Conservation (phyloP, 1,140 invertebrate genomes). For the Drosophila murphyi region DNA sequence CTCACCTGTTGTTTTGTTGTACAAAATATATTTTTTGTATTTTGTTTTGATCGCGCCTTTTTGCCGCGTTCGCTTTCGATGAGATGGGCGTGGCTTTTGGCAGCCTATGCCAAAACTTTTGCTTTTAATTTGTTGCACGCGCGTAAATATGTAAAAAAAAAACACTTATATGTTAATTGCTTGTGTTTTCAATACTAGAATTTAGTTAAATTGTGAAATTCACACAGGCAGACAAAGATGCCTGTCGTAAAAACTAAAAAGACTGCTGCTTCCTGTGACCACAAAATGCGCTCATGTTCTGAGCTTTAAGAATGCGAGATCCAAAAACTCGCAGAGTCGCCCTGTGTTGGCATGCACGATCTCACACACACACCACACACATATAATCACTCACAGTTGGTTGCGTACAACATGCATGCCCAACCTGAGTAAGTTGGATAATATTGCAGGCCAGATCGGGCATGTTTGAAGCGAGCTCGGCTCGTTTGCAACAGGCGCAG, state of each 20-base stretch:
- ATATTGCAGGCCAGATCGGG: slow-evolving; percentile 28
- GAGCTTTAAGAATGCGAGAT: slow-evolving; percentile 13
- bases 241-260: slow-evolving; percentile 30
- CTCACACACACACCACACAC: slow-evolving; percentile 1
- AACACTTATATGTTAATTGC: not conserved
- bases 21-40: slow-evolving; percentile 47
- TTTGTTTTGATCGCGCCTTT: slow-evolving; percentile 66
- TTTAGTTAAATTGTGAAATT: slow-evolving; percentile 54
- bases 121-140: not conserved
- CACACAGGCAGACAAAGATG: not conserved
- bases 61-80: not conserved
- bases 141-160: not conserved
- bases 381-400: not conserved
- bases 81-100: not conserved
- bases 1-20: slow-evolving; percentile 1
- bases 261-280: slow-evolving; percentile 40
- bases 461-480: slow-evolving; percentile 40
- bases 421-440: slow-evolving; percentile 2
- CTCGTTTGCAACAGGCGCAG: slow-evolving; percentile 23
- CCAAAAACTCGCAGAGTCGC: slow-evolving; percentile 16
- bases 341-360: slow-evolving; percentile 12
- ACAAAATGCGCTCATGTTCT: slow-evolving; percentile 8
- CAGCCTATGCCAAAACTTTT: not conserved
- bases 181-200: slow-evolving; percentile 41
- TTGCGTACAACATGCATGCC: not conserved